Conservation (phyloP, 2,888 invertebrate genomes). For the Anarsia innoxiella region DNA sequence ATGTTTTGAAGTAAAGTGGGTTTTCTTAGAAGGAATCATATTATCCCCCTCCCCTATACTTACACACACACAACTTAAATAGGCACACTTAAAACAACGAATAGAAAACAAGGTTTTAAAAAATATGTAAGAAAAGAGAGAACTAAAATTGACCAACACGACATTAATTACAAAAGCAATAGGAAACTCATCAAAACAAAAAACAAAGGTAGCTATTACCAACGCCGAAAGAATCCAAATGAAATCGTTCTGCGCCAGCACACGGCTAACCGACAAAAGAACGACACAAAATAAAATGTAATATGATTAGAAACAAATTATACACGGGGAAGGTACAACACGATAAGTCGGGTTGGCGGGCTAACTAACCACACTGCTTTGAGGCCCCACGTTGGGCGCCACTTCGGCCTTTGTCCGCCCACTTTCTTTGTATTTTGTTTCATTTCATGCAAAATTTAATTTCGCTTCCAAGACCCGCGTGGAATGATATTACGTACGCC, state of each 20-base stretch:
- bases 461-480: constrained; percentile 73
- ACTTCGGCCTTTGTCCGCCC: constrained; percentile 45
- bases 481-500: constrained; percentile 62
- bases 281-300: constrained; percentile 39
- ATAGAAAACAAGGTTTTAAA: too few relatives aligned
- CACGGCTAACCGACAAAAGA: constrained; percentile 10
- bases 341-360: constrained; percentile 40
- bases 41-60: too few relatives aligned
- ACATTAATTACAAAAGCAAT: too few relatives aligned
- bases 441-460: constrained; percentile 75
- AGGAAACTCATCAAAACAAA: too few relatives aligned
- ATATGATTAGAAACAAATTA: constrained; percentile 71
- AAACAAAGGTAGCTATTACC: too few relatives aligned
- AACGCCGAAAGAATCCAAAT: constrained; percentile 9
- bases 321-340: constrained; percentile 33
- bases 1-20: too few relatives aligned
- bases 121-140: too few relatives aligned
- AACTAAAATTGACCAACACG: too few relatives aligned
- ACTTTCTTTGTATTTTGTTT: constrained; percentile 73
- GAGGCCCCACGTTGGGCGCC: constrained; percentile 23
- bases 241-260: constrained; percentile 12
- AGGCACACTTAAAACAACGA: too few relatives aligned
- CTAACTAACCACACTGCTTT: constrained; percentile 45
- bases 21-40: too few relatives aligned
- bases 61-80: too few relatives aligned